These are phyloP conservation scores for Trachemys scripta DNA, from an alignment of 2,113 vertebrate genomes.

Conservation along the genomic window DNA sequence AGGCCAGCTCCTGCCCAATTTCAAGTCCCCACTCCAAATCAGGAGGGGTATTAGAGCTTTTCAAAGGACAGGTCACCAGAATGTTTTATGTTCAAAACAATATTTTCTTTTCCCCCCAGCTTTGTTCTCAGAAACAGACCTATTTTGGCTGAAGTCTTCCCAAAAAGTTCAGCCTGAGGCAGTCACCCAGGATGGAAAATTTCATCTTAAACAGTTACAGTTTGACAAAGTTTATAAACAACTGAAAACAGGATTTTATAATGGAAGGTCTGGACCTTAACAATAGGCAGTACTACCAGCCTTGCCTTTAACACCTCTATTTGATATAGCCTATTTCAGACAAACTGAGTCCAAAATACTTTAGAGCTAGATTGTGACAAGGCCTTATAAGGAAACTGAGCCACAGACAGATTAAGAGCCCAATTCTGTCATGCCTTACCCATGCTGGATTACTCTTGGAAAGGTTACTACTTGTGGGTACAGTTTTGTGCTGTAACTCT, in stretches of 20 bases:
- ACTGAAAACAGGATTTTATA: too few species aligned
- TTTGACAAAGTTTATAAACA: too few species aligned
- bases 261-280: neutral
- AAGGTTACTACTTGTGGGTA: too few species aligned
- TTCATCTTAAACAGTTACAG: too few species aligned
- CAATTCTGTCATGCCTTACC: too few species aligned
- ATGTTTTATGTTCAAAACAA: neutral
- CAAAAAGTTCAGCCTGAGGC: neutral
- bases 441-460: too few species aligned
- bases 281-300: neutral
- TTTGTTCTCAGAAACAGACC: neutral
- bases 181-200: too few species aligned
- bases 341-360: neutral
- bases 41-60: neutral
- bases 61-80: neutral
- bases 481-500: too few species aligned
- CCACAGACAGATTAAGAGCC: neutral
- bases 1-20: too few species aligned
- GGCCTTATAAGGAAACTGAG: neutral
- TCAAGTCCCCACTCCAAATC: neutral
- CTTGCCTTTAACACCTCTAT: neutral
- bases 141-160: neutral
- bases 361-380: neutral
- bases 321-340: neutral
- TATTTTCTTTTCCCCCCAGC: neutral